phyloP scores from a whole-genome alignment of 2,797 vertebrate genomes.

The Gallirallus australis region DNA sequence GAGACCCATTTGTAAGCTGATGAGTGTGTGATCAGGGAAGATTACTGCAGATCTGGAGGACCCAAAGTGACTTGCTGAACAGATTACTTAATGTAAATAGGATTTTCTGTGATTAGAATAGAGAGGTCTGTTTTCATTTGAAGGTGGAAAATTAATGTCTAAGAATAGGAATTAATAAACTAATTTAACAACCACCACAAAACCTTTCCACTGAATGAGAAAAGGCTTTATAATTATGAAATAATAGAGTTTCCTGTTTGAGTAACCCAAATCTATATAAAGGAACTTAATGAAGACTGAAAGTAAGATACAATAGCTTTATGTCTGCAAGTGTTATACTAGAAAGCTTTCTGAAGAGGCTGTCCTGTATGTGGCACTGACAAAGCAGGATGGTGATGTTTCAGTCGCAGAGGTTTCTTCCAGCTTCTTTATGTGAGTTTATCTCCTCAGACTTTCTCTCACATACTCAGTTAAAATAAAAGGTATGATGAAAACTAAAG shows the following conservation, averaged over 20 bases:
- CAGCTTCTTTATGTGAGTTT: background rate
- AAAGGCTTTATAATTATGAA: background rate
- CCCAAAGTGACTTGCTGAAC: background rate
- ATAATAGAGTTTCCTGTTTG: background rate
- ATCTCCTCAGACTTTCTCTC: background rate
- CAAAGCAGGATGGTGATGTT: conserved; percentile 10
- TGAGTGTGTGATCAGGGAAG: background rate
- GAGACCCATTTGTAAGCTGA: background rate
- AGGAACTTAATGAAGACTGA: background rate
- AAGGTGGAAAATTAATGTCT: background rate
- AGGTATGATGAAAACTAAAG: background rate
- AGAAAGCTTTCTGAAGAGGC: background rate
- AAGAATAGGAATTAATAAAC: background rate
- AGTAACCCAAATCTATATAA: conserved; percentile 12
- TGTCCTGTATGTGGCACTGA: background rate
- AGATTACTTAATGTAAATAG: background rate
- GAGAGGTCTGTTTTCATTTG: background rate
- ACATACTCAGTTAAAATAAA: background rate
- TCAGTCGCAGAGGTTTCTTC: background rate
- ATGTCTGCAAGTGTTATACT: background rate
- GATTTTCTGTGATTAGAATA: background rate
- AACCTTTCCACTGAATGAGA: background rate
- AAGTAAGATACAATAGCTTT: background rate
- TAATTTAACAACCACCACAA: background rate
- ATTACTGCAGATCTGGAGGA: background rate